Conservation (phyloP, 2,888 invertebrate species). For the Axea sp. region DNA sequence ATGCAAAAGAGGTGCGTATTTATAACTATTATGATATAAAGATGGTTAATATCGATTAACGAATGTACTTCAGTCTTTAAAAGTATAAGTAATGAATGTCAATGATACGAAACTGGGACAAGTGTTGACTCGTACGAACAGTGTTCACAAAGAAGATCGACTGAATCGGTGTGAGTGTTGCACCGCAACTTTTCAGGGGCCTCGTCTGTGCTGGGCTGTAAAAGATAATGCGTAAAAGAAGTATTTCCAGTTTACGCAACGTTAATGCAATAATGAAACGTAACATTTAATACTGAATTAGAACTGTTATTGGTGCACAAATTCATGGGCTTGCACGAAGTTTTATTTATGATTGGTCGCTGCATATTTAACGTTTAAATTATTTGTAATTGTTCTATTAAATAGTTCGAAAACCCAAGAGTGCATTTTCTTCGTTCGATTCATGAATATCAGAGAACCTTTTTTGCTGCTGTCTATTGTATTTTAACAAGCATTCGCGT, state of each 20-base stretch:
- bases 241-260: constrained; percentile 37
- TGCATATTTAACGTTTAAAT: too few species aligned
- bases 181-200: constrained; percentile 38
- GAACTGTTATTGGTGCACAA: too few species aligned
- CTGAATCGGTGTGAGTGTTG: constrained; percentile 15
- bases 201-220: constrained; percentile 16
- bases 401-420: too few species aligned
- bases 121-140: constrained; percentile 45
- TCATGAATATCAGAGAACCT: too few species aligned
- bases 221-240: constrained; percentile 28
- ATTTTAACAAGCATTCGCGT: constrained; percentile 17
- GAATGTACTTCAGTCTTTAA: constrained; percentile 40
- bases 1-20: too few species aligned
- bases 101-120: constrained; percentile 58
- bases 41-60: constrained; percentile 52
- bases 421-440: too few species aligned
- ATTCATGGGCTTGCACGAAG: too few species aligned
- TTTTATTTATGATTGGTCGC: too few species aligned
- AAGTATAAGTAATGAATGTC: constrained; percentile 57
- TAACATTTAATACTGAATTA: too few species aligned
- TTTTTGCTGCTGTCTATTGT: constrained; percentile 19
- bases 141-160: constrained; percentile 25
- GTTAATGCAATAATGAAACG: constrained; percentile 22
- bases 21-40: too few species aligned
- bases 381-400: too few species aligned